Percentiles rank a stretch among this genome's conserved stretches.
These are phyloP conservation scores for Austrofundulus limnaeus DNA, from an alignment of 2,113 vertebrate genomes.

Conservation along the genomic window DNA sequence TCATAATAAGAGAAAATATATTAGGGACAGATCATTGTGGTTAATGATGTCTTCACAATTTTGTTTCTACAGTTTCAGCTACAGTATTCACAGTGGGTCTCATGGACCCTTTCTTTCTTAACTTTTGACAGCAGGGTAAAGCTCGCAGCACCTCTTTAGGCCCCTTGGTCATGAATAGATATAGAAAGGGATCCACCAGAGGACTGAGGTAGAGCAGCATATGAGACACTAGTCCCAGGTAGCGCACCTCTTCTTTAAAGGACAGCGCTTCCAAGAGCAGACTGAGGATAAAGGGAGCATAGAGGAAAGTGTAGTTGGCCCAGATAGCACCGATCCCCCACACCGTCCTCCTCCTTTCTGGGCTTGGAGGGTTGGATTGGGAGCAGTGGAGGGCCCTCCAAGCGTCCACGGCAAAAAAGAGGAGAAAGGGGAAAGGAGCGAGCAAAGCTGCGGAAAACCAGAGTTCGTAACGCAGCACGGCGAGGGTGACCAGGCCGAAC, in stretches of 20 bases:
- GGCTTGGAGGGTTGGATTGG: conserved; percentile 1
- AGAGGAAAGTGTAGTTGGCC: conserved; percentile 69
- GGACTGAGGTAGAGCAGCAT: conserved; percentile 69
- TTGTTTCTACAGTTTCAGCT: conserved; percentile 57
- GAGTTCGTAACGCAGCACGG: conserved; percentile 34
- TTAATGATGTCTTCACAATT: conserved; percentile 36
- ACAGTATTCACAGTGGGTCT: conserved; percentile 54
- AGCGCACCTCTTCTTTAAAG: conserved; percentile 27
- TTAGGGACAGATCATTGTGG: no score
- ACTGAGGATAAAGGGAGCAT: conserved; percentile 65
- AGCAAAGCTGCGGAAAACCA: conserved; percentile 61
- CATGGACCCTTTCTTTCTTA: neutral
- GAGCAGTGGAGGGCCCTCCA: conserved; percentile 60
- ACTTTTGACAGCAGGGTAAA: conserved; percentile 51
- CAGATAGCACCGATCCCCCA: conserved; percentile 49
- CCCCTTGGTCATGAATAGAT: conserved; percentile 65
- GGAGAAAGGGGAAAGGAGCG: conserved; percentile 62
- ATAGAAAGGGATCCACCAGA: conserved; percentile 73
- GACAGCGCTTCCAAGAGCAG: conserved; percentile 61
- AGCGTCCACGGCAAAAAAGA: conserved; percentile 68
- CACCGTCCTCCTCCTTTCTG: conserved; percentile 53
- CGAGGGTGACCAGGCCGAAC: conserved; percentile 52
- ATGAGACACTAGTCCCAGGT: conserved; percentile 59
- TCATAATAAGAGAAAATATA: no score
- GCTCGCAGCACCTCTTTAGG: conserved; percentile 57